Evolutionary conservation across 2,888 invertebrate species (phyloP).

Genomic region (Lacanobia oleracea): DNA sequence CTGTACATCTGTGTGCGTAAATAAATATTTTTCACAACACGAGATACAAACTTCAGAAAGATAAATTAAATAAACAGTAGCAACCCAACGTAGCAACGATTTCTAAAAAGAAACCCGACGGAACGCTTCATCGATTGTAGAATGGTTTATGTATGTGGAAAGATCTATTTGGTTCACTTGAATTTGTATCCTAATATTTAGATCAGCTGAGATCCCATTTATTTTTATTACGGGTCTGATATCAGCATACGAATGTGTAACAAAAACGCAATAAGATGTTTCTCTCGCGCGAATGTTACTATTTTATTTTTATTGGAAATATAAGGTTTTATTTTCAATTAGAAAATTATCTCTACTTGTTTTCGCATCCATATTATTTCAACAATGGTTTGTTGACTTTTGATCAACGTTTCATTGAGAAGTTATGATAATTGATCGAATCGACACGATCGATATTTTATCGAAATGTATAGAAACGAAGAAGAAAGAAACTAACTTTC

Average conservation of each 20-base stretch:
- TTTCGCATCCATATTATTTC: not conserved
- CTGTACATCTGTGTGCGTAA: too few relatives aligned
- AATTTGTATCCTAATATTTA: conserved; percentile 84
- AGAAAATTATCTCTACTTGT: conserved; percentile 41
- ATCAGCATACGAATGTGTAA: conserved; percentile 84
- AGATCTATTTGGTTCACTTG: conserved; percentile 71
- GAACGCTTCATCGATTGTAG: conserved; percentile 46
- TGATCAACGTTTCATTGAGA: not conserved
- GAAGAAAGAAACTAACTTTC: not conserved
- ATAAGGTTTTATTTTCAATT: conserved; percentile 58
- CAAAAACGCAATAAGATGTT: conserved; percentile 77
- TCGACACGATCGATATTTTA: too few relatives aligned
- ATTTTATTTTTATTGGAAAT: conserved; percentile 51
- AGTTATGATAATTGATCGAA: not conserved
- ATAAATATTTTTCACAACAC: not conserved
- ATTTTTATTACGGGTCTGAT: conserved; percentile 83
- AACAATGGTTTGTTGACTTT: not conserved
- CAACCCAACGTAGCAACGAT: conserved; percentile 21
- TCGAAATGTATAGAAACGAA: not conserved
- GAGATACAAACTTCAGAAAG: not conserved
- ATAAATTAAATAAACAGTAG: conserved; percentile 18
- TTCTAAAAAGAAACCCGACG: conserved; percentile 26
- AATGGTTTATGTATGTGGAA: conserved; percentile 61
- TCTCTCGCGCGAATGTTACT: conserved; percentile 62
- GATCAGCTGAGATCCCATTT: conserved; percentile 82